These are phyloP conservation scores for Beaufortia kweichowensis DNA, from an alignment of 2,113 vertebrate genomes.

Conservation along the genomic window DNA sequence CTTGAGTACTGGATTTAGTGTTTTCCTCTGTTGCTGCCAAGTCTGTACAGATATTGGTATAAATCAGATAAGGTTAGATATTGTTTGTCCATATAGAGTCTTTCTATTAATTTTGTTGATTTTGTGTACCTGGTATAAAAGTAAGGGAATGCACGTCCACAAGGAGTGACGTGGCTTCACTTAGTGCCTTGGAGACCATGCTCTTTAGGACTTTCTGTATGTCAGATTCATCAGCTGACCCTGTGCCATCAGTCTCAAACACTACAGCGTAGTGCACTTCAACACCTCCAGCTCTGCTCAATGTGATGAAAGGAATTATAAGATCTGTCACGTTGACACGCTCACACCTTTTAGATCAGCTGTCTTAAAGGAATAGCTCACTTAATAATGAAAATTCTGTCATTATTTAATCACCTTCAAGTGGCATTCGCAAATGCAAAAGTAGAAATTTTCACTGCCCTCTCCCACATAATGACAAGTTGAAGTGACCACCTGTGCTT, in stretches of 20 bases:
- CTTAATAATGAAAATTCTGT: too few relatives aligned
- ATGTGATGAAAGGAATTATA: not conserved
- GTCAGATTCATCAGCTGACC: constrained; percentile 50
- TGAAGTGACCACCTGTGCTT: too few relatives aligned
- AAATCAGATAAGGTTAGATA: constrained; percentile 13
- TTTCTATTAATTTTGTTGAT: constrained; percentile 1
- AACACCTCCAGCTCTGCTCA: constrained; percentile 76
- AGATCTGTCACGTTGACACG: not conserved
- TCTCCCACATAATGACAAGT: too few relatives aligned
- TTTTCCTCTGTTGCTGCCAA: not conserved
- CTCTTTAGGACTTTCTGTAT: constrained; percentile 75
- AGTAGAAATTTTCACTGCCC: too few relatives aligned
- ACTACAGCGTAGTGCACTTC: constrained; percentile 78
- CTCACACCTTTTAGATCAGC: not conserved
- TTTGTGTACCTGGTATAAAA: constrained; percentile 72
- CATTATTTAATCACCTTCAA: too few relatives aligned
- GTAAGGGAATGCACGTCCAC: constrained; percentile 80
- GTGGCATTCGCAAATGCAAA: too few relatives aligned
- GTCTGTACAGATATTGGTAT: constrained; percentile 21
- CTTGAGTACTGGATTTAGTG: not conserved
- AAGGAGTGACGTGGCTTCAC: constrained; percentile 76
- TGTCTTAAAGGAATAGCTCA: not conserved
- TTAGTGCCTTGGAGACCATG: constrained; percentile 80
- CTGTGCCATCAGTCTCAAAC: constrained; percentile 75
- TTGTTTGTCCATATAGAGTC: not conserved